Base-by-base conservation (phyloP, 2,888 invertebrate genomes). In the Tillus elongatus region DNA sequence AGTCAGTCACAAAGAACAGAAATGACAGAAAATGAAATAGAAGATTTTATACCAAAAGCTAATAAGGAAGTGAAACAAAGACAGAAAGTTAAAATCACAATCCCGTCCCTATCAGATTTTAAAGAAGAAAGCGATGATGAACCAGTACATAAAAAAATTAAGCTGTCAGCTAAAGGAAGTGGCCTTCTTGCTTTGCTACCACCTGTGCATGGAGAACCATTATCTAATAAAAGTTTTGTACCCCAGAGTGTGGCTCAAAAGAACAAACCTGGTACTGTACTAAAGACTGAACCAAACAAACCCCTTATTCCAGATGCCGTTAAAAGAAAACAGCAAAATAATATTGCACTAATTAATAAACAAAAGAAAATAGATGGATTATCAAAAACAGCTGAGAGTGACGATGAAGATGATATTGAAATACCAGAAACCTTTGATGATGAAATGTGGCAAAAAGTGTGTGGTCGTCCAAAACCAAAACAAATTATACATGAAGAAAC, bases 401-500 rank as follows among this genome's bases (percentile, higher is more conserved):
- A 54, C 39, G 44, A 39, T 9, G 58, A 57, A 37, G 56, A 57
- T 38, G 57, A 57, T 32, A 39, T 54, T 6, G 53, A 55, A 29
- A 66, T 73, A 44, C 59, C 61, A 15, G 61, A 63, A 37, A 57
- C 54, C 0, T 65, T 67, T 39, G 63, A 64, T 47, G 62, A 69
- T 13, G 61, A 67, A 35, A 60, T 65, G 40, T 63, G 73, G 51
- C 66, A 71, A 2, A 64, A 68, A 49, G 64, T 73, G 0, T 72
- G 68, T 50, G 64, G 60, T 11, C 60, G 63, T 13, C 45, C 47
- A 14, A 52, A 55, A 42, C 58, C 72, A 46, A 68, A 73, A 54
- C 68, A 71, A 49, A 68, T 69, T 19, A 61, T 70, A 65, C 55
- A 62, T 53, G 56, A 69, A 57, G 54, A 57, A 2, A 57, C 60